phyloP scores from a whole-genome alignment of 2,888 invertebrate genomes.

The Ernsta delagoae region DNA sequence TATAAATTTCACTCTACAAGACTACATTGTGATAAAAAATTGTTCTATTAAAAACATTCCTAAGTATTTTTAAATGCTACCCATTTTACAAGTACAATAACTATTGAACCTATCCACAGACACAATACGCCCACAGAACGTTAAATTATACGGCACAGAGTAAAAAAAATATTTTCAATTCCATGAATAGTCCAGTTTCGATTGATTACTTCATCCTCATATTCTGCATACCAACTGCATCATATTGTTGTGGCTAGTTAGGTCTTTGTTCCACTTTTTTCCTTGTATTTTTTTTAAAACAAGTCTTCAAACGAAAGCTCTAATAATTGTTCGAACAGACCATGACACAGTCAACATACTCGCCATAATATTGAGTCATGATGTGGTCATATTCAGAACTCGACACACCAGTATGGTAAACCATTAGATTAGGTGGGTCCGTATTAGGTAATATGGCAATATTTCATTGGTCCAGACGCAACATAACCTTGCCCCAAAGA shows the following conservation, averaged over 20 bases:
- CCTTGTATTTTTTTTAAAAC: not conserved
- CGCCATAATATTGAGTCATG: not conserved
- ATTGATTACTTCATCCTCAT: too few relatives aligned
- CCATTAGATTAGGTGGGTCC: not conserved
- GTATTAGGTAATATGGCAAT: constrained; percentile 6
- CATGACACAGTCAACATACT: not conserved
- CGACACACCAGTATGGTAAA: constrained; percentile 12
- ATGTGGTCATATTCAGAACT: constrained; percentile 1
- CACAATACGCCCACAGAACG: too few relatives aligned
- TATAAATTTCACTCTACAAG: too few relatives aligned
- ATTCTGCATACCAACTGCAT: too few relatives aligned
- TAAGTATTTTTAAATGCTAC: too few relatives aligned
- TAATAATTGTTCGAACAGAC: not conserved
- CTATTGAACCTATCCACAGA: too few relatives aligned
- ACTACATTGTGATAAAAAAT: too few relatives aligned
- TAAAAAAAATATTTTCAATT: too few relatives aligned
- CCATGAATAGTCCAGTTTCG: too few relatives aligned
- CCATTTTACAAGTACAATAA: too few relatives aligned
- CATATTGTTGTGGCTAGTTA: not conserved
- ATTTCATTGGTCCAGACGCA: constrained; percentile 16
- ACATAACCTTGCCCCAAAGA: constrained; percentile 19
- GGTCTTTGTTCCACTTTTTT: not conserved
- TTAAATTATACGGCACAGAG: too few relatives aligned
- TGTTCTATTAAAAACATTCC: too few relatives aligned
- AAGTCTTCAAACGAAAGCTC: not conserved